Evolutionary conservation across 2,113 vertebrate species (phyloP).

Genomic region (Clarias macrocephalus): DNA sequence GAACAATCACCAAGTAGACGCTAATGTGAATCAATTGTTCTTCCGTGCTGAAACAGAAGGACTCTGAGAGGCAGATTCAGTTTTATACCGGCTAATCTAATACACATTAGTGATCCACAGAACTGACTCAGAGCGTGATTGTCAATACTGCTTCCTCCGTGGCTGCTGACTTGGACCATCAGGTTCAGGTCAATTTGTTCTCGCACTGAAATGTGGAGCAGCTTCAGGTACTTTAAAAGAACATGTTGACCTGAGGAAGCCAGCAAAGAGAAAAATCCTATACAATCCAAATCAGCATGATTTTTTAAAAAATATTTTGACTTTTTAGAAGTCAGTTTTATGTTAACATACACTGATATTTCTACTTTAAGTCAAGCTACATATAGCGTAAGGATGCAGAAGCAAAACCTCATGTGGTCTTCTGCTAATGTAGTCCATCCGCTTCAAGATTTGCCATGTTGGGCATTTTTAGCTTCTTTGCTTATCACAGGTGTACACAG

Average conservation of each 20-base stretch:
- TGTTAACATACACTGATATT: neutral
- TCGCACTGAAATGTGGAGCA: neutral
- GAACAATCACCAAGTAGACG: neutral
- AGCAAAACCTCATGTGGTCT: too few species aligned
- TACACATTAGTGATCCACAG: neutral
- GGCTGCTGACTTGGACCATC: constrained; percentile 59
- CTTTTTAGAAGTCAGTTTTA: too few species aligned
- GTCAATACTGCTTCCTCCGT: constrained; percentile 54
- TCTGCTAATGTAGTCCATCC: too few species aligned
- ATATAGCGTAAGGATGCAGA: neutral
- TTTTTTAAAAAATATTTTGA: neutral
- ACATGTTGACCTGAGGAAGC: constrained; percentile 3
- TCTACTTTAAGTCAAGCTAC: neutral
- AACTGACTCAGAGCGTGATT: constrained; percentile 37
- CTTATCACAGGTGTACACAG: too few species aligned
- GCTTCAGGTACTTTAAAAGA: neutral
- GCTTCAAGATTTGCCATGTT: too few species aligned
- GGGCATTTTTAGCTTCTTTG: too few species aligned
- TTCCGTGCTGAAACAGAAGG: neutral
- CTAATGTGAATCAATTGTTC: neutral
- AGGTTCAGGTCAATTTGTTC: neutral
- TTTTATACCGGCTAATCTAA: constrained; percentile 12
- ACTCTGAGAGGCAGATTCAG: neutral
- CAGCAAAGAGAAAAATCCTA: neutral
- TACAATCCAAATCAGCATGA: neutral